Evolutionary conservation across 2,888 invertebrate species (phyloP).

Genomic region (Synanthedon vespiformis): DNA sequence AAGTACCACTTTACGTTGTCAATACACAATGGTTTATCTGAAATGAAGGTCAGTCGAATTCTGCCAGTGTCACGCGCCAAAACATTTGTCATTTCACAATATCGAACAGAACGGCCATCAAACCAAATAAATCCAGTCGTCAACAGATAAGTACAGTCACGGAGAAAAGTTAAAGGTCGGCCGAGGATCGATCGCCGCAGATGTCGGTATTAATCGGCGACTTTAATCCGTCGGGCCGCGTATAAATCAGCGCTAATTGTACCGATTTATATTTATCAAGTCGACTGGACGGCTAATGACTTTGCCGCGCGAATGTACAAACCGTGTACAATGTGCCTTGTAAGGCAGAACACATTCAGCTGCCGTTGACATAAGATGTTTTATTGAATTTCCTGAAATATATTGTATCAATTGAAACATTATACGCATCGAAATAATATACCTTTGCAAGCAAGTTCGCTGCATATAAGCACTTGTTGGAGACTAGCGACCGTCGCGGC

Average conservation of each 20-base stretch:
- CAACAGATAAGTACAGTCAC: conserved; percentile 34
- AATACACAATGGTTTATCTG: too few species aligned
- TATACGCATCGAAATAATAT: too few species aligned
- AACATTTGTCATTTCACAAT: background rate
- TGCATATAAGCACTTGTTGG: too few species aligned
- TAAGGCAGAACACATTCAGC: background rate
- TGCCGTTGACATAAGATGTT: too few species aligned
- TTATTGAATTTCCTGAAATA: too few species aligned
- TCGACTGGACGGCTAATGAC: conserved; percentile 25
- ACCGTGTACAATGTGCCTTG: conserved; percentile 10
- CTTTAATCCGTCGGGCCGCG: conserved; percentile 52
- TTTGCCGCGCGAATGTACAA: conserved; percentile 25
- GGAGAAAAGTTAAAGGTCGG: conserved; percentile 58
- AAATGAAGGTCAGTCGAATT: too few species aligned
- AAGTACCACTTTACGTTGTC: too few species aligned
- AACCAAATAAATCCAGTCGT: background rate
- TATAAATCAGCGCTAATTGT: conserved; percentile 60
- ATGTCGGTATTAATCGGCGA: conserved; percentile 60
- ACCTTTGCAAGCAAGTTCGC: too few species aligned
- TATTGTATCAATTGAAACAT: too few species aligned
- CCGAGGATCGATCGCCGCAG: conserved; percentile 54
- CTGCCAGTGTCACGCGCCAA: background rate
- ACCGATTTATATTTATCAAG: conserved; percentile 61
- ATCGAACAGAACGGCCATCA: background rate
- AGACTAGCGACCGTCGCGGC: too few species aligned